phyloP scores from a whole-genome alignment of 2,113 vertebrate species.

The Labeo rohita region DNA sequence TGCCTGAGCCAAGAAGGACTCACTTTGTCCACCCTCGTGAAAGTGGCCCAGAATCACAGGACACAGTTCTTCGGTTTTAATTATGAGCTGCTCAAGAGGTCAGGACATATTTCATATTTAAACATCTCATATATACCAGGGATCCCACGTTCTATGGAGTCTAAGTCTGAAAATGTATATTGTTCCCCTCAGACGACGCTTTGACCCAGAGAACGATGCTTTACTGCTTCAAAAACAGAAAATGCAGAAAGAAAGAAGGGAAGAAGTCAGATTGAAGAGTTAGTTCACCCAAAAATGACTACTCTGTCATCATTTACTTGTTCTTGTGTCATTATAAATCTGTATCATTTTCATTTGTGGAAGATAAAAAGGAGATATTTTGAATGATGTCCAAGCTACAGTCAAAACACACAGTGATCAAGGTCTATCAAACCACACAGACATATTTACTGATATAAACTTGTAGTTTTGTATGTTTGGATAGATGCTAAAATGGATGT shows the following conservation, averaged over 20 bases:
- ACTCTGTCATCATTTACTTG: background rate
- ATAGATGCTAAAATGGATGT: too few species aligned
- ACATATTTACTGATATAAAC: too few species aligned
- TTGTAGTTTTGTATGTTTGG: too few species aligned
- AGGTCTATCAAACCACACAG: too few species aligned
- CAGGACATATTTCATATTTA: conserved; percentile 1
- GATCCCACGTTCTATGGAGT: background rate
- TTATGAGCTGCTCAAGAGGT: background rate
- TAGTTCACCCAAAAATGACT: background rate
- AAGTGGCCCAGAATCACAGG: conserved; percentile 60
- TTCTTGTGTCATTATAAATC: background rate
- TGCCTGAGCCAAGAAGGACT: conserved; percentile 71
- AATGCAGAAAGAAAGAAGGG: background rate
- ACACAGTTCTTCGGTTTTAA: conserved; percentile 41
- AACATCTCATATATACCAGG: background rate
- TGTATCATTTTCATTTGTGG: background rate
- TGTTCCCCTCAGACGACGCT: background rate
- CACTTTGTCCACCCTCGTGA: conserved; percentile 71
- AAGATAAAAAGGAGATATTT: background rate
- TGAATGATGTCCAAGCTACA: background rate
- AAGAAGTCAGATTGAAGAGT: background rate
- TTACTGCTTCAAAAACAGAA: background rate
- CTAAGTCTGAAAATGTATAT: background rate
- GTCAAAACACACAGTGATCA: background rate
- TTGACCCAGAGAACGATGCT: background rate